These are phyloP conservation scores for Cheilosia vulpina DNA, from an alignment of 2,888 invertebrate genomes.

Conservation along the genomic window DNA sequence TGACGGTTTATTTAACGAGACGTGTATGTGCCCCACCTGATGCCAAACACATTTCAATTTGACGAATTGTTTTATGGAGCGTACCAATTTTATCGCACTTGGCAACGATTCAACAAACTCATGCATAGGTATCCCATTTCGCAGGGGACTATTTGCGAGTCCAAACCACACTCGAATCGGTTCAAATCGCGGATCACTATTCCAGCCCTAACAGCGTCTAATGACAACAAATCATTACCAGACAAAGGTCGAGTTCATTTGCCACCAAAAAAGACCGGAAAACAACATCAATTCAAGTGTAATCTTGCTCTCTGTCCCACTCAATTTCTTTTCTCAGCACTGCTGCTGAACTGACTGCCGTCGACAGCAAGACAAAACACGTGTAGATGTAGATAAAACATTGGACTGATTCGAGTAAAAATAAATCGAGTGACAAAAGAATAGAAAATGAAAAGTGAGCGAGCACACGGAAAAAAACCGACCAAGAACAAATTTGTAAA, in stretches of 20 bases:
- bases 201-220: too few species aligned
- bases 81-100: slow-evolving; percentile 5
- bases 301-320: slow-evolving; percentile 6
- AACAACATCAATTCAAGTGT: too few species aligned
- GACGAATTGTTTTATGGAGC: slow-evolving; percentile 17
- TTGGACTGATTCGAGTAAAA: slow-evolving; percentile 37
- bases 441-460: neutral
- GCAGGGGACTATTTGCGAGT: too few species aligned
- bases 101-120: slow-evolving; percentile 7
- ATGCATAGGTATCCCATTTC: too few species aligned
- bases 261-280: too few species aligned
- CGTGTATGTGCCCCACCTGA: neutral
- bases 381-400: slow-evolving; percentile 41
- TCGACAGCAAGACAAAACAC: slow-evolving; percentile 9
- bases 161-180: too few species aligned
- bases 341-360: neutral
- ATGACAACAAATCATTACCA: too few species aligned
- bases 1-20: neutral
- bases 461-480: neutral
- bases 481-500: slow-evolving; percentile 34
- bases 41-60: slow-evolving; percentile 1
- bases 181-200: too few species aligned
- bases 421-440: slow-evolving; percentile 18
- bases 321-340: neutral
- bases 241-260: too few species aligned